Evolutionary conservation across 2,888 invertebrate genomes (phyloP), one percentile per base, ranked within the genome.

Genomic region (Ceriagrion tenellum): DNA sequence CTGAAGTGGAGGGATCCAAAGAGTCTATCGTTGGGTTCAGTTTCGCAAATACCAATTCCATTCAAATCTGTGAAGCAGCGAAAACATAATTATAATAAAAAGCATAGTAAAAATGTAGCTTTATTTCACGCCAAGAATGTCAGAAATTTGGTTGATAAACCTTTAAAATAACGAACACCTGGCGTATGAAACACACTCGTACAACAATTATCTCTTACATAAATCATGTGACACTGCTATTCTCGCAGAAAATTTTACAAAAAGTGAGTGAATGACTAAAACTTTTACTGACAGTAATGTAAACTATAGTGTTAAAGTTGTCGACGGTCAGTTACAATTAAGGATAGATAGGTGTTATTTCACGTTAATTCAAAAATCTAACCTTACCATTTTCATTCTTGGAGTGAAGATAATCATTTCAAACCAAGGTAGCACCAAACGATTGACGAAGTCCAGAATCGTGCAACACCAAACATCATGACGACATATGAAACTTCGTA

Each of bases 51-150:
- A 69, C 93, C 47, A 93, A 93, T 74, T 93, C 93, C 93, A 93
- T 93, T 93, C 93, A 93, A 93, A 93, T 93, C 93, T 93, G 93
- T 93, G 93, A 93, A 93, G 40, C 93, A 93, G 93, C 69, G 93
- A 93, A 93, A 93, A 93, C n/a, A 47, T 55, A 69, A 55, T 93
- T 93, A 47, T 74, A 18, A 93, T 47, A 93, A 23, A 63, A 20
- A 47, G n/a, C 69, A 69, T 74, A 55, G 13, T n/a, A 93, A 18
- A 40, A 93, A n/a, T 69, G 63, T 40, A 47, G 47, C 26, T 93
- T 16, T 18, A 93, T 16, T 93, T 55, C n/a, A 47, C 12, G 35
- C 16, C 35, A 81, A 35, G n/a, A 81, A 35, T n/a, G n/a, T 69
- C n/a, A 69, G 10, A 30, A 26, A 69, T 12, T 16, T 20, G n/a